These are phyloP conservation scores for Diabrotica virgifera DNA, from an alignment of 1,140 invertebrate genomes.

Conservation along the genomic window DNA sequence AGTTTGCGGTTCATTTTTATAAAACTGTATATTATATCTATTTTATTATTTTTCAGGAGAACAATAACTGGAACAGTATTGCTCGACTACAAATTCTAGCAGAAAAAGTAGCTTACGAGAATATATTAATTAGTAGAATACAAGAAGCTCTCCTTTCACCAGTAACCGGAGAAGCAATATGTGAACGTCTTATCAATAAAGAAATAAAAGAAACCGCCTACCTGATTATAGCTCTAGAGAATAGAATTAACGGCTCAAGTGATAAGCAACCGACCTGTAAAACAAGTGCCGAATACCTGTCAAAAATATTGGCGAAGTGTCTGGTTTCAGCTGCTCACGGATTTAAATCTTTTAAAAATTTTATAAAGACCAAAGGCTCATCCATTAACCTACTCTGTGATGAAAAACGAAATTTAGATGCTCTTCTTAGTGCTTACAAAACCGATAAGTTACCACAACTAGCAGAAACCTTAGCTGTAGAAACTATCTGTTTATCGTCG, in stretches of 20 bases:
- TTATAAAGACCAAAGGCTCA: constrained; percentile 44
- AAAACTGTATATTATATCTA: too few relatives aligned
- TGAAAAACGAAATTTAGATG: constrained; percentile 60
- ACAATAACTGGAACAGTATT: constrained; percentile 62
- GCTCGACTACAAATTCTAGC: constrained; percentile 67
- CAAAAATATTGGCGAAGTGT: constrained; percentile 58
- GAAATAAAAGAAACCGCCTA: constrained; percentile 70
- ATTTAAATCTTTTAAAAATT: constrained; percentile 39
- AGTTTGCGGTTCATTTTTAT: too few relatives aligned
- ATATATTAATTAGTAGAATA: constrained; percentile 57
- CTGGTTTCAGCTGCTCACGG: constrained; percentile 36
- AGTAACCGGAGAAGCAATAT: constrained; percentile 53
- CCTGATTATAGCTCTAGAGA: constrained; percentile 65
- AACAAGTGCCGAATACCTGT: constrained; percentile 61
- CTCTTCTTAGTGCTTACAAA: constrained; percentile 62
- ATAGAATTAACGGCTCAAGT: constrained; percentile 60
- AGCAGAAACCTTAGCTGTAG: constrained; percentile 61
- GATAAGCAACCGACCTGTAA: constrained; percentile 49
- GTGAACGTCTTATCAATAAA: constrained; percentile 56
- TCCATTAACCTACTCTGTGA: constrained; percentile 56
- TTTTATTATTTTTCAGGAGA: constrained; percentile 43
- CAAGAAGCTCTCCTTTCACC: constrained; percentile 46
- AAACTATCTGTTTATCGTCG: constrained; percentile 59
- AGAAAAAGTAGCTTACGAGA: constrained; percentile 74
- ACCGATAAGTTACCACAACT: constrained; percentile 65